Base-by-base conservation (phyloP, 1,140 invertebrate species). In the Drosophila sturtevanti region DNA sequence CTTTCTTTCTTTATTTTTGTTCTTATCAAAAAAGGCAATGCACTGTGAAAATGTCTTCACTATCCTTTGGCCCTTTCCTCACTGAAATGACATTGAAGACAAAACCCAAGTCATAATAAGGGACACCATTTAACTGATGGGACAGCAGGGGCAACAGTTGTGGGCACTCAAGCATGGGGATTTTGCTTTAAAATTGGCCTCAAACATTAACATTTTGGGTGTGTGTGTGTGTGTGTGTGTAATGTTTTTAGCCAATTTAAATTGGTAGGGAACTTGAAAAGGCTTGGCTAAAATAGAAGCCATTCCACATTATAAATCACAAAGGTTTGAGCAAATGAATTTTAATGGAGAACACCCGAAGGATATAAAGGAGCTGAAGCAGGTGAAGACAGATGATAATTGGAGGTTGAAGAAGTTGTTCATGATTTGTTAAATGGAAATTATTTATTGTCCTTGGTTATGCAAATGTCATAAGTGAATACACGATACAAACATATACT, bases 11-110 rank as follows among this genome's bases (percentile, higher is more conserved):
- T 85, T 68, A 24, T 24, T 80, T 68, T 55, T 71, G 62, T 71
- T 67, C 67, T 75, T 81, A 85, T 86, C 81, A 85, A 60, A 56
- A 48, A 72, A 81, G 74, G 70, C 78, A 77, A 54, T 73, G 81
- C 81, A 78, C 78, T 86, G 77, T 75, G 73, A 60, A 70, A 69
- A 72, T 67, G 64, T 81, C 78, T 74, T 69, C 34, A 59, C 55
- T 63, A 21, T 61, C 14, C 5, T 16, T 31, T 35, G 38, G 22
- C 59, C 27, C 34, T 31, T 64, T 59, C 62, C 59, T 31, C 41
- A 48, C 1, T 48, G 41, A 21, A 48, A 48, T 48, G 41, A 21
- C 41, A 48, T 48, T 48, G 41, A 48, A 48, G 41, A 48, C 54
- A 56, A 56, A 56, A 56, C 31, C 24, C 24, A 56, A 56, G 24